A percentile compares a stretch with the other conserved stretches of the same genome.
Evolutionary conservation across 2,113 vertebrate species (phyloP).

Genomic region (Oreotrochilus melanogaster): DNA sequence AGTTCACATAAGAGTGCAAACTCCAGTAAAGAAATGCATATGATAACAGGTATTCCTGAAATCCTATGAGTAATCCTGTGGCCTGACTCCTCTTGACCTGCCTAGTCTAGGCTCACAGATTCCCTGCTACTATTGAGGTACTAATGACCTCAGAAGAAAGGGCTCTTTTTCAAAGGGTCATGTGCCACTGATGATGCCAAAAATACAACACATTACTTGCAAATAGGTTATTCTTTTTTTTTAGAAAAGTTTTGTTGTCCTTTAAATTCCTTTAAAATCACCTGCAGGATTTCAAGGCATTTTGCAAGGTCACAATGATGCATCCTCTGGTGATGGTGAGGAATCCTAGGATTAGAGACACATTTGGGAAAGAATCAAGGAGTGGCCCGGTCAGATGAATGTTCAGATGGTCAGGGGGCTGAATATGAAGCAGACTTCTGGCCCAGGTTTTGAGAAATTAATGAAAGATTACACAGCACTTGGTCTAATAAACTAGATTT

Average conservation of each 20-base stretch:
- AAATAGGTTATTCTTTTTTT: background rate
- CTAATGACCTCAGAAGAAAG: background rate
- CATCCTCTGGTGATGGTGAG: background rate
- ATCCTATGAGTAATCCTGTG: background rate
- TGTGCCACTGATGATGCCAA: background rate
- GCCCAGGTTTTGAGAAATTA: background rate
- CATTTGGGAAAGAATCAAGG: background rate
- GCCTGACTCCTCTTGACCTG: background rate
- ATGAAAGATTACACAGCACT: background rate
- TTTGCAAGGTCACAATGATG: background rate
- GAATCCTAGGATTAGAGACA: background rate
- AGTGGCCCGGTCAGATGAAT: background rate
- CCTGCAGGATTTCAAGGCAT: background rate
- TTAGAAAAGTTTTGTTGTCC: background rate
- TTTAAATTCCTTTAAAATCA: background rate
- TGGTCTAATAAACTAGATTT: background rate
- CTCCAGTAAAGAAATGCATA: background rate
- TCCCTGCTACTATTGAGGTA: background rate
- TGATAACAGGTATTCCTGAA: background rate
- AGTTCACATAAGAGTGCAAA: background rate
- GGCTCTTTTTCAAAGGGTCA: background rate
- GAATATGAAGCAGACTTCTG: background rate
- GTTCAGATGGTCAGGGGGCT: background rate
- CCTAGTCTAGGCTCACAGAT: background rate
- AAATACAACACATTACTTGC: background rate